Conservation (phyloP, 2,888 invertebrate genomes). For the Esperia sulphurella region DNA sequence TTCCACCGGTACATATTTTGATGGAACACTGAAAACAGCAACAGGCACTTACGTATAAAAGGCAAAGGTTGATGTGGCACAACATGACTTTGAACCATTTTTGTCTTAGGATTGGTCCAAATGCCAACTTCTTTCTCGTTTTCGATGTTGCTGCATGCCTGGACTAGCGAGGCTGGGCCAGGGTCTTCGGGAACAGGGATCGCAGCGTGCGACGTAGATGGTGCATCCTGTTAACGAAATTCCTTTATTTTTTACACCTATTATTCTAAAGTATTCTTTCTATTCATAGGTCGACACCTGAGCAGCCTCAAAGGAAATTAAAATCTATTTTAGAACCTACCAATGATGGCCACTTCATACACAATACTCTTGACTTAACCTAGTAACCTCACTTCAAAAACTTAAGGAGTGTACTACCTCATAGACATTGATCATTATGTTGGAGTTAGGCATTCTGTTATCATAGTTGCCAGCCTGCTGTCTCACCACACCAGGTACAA, state of each 20-base stretch:
- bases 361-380: too few relatives aligned
- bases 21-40: too few relatives aligned
- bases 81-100: conserved; percentile 68
- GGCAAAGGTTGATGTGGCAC: conserved; percentile 69
- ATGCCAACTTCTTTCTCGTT: conserved; percentile 73
- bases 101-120: conserved; percentile 73
- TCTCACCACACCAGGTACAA: conserved; percentile 74
- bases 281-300: too few relatives aligned
- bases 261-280: too few relatives aligned
- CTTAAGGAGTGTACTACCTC: conserved; percentile 59
- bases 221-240: conserved; percentile 49
- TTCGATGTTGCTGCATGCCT: conserved; percentile 62
- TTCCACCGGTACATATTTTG: too few relatives aligned
- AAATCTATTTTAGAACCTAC: too few relatives aligned
- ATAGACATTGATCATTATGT: conserved; percentile 77
- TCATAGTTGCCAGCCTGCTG: conserved; percentile 60
- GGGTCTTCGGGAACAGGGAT: conserved; percentile 54
- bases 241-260: too few relatives aligned
- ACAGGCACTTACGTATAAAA: conserved; percentile 70
- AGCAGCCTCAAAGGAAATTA: too few relatives aligned
- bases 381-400: too few relatives aligned
- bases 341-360: too few relatives aligned
- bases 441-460: conserved; percentile 59
- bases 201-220: conserved; percentile 58
- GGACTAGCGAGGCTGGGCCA: conserved; percentile 65